Percentiles rank a stretch among this genome's conserved stretches.
These are phyloP conservation scores for Philhelius pedissequus DNA, from an alignment of 2,888 invertebrate species.

Conservation along the genomic window DNA sequence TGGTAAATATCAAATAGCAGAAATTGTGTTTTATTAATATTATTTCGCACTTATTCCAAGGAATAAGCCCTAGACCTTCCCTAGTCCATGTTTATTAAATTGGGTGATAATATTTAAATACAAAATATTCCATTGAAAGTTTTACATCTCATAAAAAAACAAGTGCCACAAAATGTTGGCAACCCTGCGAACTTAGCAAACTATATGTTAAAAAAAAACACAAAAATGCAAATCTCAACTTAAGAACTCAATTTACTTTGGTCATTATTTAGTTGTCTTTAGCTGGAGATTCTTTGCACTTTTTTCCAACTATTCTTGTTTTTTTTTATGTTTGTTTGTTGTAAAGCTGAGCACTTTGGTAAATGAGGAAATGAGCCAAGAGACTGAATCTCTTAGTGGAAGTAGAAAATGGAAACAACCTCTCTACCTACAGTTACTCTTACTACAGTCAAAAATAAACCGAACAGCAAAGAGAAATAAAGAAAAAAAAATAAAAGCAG, in stretches of 20 bases:
- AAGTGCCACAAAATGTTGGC: too few relatives aligned
- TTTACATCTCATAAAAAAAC: too few relatives aligned
- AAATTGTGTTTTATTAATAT: too few relatives aligned
- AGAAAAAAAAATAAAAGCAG: background rate
- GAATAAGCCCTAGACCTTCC: too few relatives aligned
- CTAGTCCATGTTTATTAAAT: too few relatives aligned
- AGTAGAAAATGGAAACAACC: conserved; percentile 43
- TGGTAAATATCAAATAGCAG: too few relatives aligned
- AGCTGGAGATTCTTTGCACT: conserved; percentile 33
- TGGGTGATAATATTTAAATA: too few relatives aligned
- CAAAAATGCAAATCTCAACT: conserved; percentile 62
- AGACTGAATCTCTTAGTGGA: conserved; percentile 57
- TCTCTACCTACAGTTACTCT: background rate
- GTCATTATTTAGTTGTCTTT: conserved; percentile 66
- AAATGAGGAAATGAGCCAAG: conserved; percentile 64
- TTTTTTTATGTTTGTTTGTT: background rate
- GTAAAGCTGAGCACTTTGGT: conserved; percentile 43
- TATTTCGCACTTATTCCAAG: too few relatives aligned
- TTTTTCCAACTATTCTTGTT: background rate
- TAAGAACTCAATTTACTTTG: conserved; percentile 66
- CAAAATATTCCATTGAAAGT: too few relatives aligned
- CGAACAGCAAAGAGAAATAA: background rate
- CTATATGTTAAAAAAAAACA: background rate
- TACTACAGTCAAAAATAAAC: background rate
- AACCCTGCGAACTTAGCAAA: background rate